These are phyloP conservation scores for Mormyrops boulengeri DNA, from an alignment of 2,797 vertebrate genomes.

Conservation along the genomic window DNA sequence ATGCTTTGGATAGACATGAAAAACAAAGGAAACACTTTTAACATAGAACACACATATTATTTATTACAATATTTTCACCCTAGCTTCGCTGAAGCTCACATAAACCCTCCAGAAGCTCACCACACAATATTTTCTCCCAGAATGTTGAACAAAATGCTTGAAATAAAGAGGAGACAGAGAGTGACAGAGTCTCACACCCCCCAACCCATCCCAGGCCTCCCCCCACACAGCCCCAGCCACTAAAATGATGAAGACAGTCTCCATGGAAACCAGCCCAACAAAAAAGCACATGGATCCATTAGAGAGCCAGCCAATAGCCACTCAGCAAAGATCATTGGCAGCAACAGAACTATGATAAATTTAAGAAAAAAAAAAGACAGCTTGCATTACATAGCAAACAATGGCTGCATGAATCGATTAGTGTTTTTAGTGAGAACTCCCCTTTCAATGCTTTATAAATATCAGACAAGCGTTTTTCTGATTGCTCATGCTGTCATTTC, in stretches of 20 bases:
- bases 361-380: slow-evolving; percentile 17
- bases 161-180: slow-evolving; percentile 9
- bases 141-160: background rate
- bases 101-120: background rate
- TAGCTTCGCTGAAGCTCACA: background rate
- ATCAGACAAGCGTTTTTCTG: background rate
- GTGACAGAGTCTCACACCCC: background rate
- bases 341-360: slow-evolving; percentile 34
- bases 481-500: background rate
- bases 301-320: slow-evolving; percentile 42
- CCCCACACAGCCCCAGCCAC: slow-evolving; percentile 11
- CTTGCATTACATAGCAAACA: background rate
- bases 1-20: background rate
- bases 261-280: slow-evolving; percentile 52
- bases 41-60: background rate
- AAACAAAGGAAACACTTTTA: background rate
- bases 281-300: slow-evolving; percentile 53
- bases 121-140: slow-evolving; percentile 14
- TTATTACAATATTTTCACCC: background rate
- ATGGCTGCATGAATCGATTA: background rate
- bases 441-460: background rate
- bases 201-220: slow-evolving; percentile 20
- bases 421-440: background rate
- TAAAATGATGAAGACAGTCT: slow-evolving; percentile 46
- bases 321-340: slow-evolving; percentile 45